These are phyloP conservation scores for Brachionus paranguensis DNA, from an alignment of 1,140 invertebrate genomes.

Conservation along the genomic window DNA sequence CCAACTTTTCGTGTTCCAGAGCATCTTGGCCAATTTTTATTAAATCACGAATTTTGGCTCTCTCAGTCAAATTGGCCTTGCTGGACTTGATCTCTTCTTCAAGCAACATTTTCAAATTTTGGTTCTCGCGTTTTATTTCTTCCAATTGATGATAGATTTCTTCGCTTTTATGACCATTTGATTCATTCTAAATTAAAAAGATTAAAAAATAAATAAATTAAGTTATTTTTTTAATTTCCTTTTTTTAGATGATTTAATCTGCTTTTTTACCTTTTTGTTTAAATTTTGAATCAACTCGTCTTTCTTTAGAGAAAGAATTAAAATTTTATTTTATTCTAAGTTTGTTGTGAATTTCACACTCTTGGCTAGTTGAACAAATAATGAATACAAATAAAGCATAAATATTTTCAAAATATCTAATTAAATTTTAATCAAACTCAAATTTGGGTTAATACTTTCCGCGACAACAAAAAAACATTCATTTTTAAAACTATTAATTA, in stretches of 20 bases:
- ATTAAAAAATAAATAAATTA: neutral
- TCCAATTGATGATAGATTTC: neutral
- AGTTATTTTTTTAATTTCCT: neutral
- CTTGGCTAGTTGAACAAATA: too few relatives aligned
- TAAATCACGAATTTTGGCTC: constrained; percentile 14
- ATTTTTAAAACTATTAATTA: too few relatives aligned
- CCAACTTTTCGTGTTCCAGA: constrained; percentile 13
- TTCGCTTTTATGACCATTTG: neutral
- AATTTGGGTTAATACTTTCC: too few relatives aligned
- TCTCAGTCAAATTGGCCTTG: neutral
- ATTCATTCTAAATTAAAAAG: neutral
- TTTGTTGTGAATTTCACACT: neutral
- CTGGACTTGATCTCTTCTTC: constrained; percentile 36
- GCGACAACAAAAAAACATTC: too few relatives aligned
- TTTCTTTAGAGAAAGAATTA: neutral
- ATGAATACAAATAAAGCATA: too few relatives aligned
- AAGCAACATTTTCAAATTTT: neutral
- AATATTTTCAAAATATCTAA: too few relatives aligned
- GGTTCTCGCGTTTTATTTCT: neutral
- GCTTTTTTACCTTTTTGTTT: neutral
- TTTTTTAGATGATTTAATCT: neutral
- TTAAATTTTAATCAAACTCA: too few relatives aligned
- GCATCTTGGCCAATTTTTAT: constrained; percentile 37
- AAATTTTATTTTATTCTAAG: neutral
- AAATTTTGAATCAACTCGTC: neutral